Base-by-base conservation (phyloP, 2,888 invertebrate species). In the Eupsilia transversa region DNA sequence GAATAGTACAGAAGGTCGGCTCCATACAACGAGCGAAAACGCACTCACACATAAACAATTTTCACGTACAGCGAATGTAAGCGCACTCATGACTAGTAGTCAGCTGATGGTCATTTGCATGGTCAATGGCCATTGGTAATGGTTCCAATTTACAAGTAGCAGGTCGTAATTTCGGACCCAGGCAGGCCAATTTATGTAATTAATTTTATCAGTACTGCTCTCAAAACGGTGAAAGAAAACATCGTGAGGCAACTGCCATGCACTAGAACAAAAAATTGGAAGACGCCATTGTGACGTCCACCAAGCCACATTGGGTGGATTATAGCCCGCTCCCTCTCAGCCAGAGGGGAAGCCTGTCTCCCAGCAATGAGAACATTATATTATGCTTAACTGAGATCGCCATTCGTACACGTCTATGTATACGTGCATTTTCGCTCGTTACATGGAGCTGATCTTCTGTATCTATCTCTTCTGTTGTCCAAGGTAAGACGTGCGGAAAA, bases 401-500 rank as follows among this genome's bases (percentile, higher is more conserved):
- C n/a, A 2, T 35, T 7, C 3, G 3, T 27, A 27, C 0, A 20
- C 0, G 52, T 33, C 0, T n/a, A 20, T 5, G n/a, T 1, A 41
- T 68, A 6, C 10, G 5, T 7, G 30, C 9, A 1, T 9, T 72
- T 72, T 59, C 14, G 1, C 1, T 14, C 7, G 17, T 9, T 52
- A 7, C 35, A 9, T 43, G 12, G 4, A 43, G 0, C 9, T 2
- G 1, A 30, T 30, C 43, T 74, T 57, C 74, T 74, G 56, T 23
- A 35, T 14, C 2, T 56, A 3, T n/a, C 0, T 46, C 7, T 14
- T 46, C 7, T 1, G 1, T 46, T 56, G 38, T 59, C 23, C 49
- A 20, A 1, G 3, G 9, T 14, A 61, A 68, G 72, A 76, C 74
- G 52, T 74, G 82, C 82, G 73, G 61, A 74, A 65, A 52, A 83